Evolutionary conservation across 2,797 vertebrate genomes (phyloP), one percentile per base, ranked within the genome.

Genomic region (Cichlasoma orientale): DNA sequence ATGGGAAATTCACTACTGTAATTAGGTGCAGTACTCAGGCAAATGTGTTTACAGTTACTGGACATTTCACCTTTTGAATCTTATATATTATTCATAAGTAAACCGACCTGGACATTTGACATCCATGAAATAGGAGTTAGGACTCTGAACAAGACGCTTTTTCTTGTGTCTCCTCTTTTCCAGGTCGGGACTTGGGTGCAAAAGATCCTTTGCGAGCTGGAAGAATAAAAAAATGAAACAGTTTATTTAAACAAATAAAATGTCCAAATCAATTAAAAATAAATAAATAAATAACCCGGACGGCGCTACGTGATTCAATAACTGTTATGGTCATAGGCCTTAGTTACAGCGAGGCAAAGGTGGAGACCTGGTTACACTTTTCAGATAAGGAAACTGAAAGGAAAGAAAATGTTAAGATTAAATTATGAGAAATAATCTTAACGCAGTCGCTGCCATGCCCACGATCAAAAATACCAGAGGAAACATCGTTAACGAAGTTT

Each of bases 81-180:
- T 63, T 63, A 18, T 29, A 14, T 68, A 68, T 44, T 19, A 50
- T 25, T 68, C 44, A n/a, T 50, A n/a, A 21, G 69, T 33, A 72
- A 58, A 86, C 85, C 47, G 2, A 97, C 97, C 97, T 91, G 97
- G 97, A 84, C 97, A 98, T 82, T 98, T 98, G 10, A 98, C 97
- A 41, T 98, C 97, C 97, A 97, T 97, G 83, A 98, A 98, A 78
- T 97, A 98, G 13, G 97, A 98, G 80, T 97, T 97, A 1, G 97
- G 97, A 90, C 97, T 95, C 94, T 98, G 97, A 5, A 98, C 97
- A 33, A 98, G 95, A 56, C 97, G 96, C 88, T 98, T 98, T 85
- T 98, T 98, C 94, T 97, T 97, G 92, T 98, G 97, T 55, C 94
- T 95, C 91, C 96, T 95, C 94, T 95, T 97, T 78, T 98, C 97